Percentiles rank a stretch among this genome's conserved stretches.
These are phyloP conservation scores for Sisor rabdophorus DNA, from an alignment of 2,113 vertebrate species.

Conservation along the genomic window DNA sequence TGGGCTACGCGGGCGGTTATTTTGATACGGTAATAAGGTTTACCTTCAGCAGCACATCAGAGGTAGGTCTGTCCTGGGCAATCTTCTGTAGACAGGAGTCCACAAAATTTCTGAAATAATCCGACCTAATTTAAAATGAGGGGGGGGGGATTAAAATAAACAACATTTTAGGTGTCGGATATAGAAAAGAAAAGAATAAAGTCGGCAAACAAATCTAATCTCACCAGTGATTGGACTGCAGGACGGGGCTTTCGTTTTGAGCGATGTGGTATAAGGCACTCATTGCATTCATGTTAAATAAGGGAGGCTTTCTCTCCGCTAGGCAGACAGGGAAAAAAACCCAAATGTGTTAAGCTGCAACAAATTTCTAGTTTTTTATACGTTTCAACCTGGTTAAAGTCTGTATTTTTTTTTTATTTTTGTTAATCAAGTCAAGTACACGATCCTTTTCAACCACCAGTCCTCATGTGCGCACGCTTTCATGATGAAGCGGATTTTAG, in stretches of 20 bases:
- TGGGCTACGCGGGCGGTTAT: no score
- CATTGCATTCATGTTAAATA: slow-evolving; percentile 97
- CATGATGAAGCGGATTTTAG: no score
- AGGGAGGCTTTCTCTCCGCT: slow-evolving; percentile 91
- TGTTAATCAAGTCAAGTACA: no score
- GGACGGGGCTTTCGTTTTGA: slow-evolving; percentile 88
- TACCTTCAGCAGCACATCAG: slow-evolving; percentile 89
- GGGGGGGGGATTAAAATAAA: no score
- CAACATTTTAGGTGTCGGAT: neutral
- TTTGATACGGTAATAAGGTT: neutral
- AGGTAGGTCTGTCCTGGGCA: slow-evolving; percentile 86
- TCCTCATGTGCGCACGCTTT: no score
- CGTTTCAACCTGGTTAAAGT: neutral
- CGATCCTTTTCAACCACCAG: no score
- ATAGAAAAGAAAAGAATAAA: neutral
- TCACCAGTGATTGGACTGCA: slow-evolving; percentile 92
- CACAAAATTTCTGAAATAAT: slow-evolving; percentile 92
- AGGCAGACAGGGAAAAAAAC: slow-evolving; percentile 35
- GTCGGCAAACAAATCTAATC: slow-evolving; percentile 25
- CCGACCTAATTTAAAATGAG: slow-evolving; percentile 71
- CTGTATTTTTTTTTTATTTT: neutral
- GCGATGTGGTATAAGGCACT: slow-evolving; percentile 98
- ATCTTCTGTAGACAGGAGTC: slow-evolving; percentile 93
- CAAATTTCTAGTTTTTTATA: neutral
- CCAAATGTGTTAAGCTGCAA: neutral